Percentiles rank a stretch among this genome's conserved stretches.
These are phyloP conservation scores for Eupithecia exiguata DNA, from an alignment of 2,888 invertebrate genomes.

Conservation along the genomic window DNA sequence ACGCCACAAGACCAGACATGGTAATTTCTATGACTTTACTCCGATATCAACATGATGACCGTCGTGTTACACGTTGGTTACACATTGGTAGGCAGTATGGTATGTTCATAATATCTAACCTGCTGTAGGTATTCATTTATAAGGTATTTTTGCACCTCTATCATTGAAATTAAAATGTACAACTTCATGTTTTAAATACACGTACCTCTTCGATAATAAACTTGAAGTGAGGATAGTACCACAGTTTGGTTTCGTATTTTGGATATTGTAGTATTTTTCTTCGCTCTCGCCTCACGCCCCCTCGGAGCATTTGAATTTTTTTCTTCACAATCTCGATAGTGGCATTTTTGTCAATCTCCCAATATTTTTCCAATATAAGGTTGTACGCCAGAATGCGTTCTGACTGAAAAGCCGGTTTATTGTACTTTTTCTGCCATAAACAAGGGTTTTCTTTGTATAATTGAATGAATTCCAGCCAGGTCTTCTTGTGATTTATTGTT, in stretches of 20 bases:
- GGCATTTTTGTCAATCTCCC: slow-evolving; percentile 27
- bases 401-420: slow-evolving; percentile 9
- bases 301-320: slow-evolving; percentile 11
- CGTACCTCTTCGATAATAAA: slow-evolving; percentile 24
- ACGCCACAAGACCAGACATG: neutral
- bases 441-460: slow-evolving; percentile 33
- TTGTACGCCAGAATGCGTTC: slow-evolving; percentile 27
- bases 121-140: too few relatives aligned
- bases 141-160: too few relatives aligned
- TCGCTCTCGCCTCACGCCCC: slow-evolving; percentile 9
- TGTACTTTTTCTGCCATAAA: slow-evolving; percentile 28
- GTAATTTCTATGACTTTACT: neutral
- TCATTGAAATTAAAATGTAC: slow-evolving; percentile 1
- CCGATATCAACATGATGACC: neutral
- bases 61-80: too few relatives aligned
- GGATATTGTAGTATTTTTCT: neutral
- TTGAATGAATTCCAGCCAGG: slow-evolving; percentile 35
- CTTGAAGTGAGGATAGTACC: slow-evolving; percentile 21
- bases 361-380: slow-evolving; percentile 33
- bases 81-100: too few relatives aligned
- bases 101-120: too few relatives aligned
- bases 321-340: slow-evolving; percentile 13
- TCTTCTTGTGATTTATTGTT: neutral
- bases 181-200: neutral
- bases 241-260: slow-evolving; percentile 10